Percentiles rank a stretch among this genome's conserved stretches.
Conservation (phyloP, 2,113 vertebrate species). For the Ceyx margarethae region DNA sequence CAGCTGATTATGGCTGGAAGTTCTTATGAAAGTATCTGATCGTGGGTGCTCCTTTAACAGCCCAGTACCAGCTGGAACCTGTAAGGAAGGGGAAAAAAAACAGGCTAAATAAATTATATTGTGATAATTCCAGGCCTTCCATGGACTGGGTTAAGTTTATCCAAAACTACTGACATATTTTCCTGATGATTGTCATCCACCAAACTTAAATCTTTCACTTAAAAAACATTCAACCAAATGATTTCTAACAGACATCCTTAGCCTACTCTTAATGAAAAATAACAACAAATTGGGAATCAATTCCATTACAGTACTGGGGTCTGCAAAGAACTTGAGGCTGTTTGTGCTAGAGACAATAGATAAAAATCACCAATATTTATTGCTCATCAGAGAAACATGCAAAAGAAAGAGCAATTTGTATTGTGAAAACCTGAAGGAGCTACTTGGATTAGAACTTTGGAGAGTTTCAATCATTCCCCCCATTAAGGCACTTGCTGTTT, state of each 20-base stretch:
- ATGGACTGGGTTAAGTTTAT: background rate
- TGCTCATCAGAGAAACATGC: background rate
- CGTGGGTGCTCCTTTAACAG: constrained; percentile 59
- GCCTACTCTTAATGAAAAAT: background rate
- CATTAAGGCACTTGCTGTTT: background rate
- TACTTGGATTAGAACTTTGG: background rate
- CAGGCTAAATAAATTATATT: background rate
- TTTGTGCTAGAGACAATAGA: background rate
- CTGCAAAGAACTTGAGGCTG: background rate
- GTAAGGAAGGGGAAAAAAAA: background rate
- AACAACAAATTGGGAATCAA: background rate
- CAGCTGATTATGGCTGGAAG: constrained; percentile 85
- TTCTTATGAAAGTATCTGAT: constrained; percentile 81
- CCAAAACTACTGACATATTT: background rate
- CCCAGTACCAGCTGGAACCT: constrained; percentile 87
- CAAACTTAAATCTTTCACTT: background rate
- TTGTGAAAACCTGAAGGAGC: background rate
- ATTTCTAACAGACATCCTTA: background rate
- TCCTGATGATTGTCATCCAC: background rate
- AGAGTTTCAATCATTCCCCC: background rate
- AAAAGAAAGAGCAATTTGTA: background rate
- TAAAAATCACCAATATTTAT: background rate
- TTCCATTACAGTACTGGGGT: background rate
- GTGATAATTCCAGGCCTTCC: background rate
- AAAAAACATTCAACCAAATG: background rate